Conservation (phyloP, 92 coral and sea anemone genomes). For the Scolanthus callimorphus region DNA sequence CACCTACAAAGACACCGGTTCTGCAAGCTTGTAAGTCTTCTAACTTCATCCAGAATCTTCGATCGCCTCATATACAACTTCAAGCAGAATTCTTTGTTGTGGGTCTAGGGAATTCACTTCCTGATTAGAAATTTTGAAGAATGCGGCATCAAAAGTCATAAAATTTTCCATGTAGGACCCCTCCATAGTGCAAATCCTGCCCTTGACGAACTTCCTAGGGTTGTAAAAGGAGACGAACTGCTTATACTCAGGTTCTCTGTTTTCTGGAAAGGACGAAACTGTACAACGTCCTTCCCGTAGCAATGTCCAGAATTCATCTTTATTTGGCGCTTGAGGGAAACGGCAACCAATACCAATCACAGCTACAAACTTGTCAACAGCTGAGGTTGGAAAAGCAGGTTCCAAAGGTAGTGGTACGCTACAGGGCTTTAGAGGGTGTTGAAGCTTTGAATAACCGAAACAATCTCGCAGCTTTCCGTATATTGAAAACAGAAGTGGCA, state of each 20-base stretch:
- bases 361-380: constrained; percentile 17
- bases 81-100: constrained; percentile 66
- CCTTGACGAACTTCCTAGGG: constrained; percentile 49
- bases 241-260: constrained; percentile 40
- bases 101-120: constrained; percentile 81
- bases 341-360: constrained; percentile 64
- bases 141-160: constrained; percentile 49
- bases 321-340: constrained; percentile 55
- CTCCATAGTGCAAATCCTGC: constrained; percentile 46
- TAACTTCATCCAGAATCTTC: constrained; percentile 79
- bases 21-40: constrained; percentile 65
- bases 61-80: constrained; percentile 81
- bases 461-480: neutral
- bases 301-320: constrained; percentile 65
- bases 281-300: constrained; percentile 50
- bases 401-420: neutral
- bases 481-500: neutral
- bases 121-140: constrained; percentile 64
- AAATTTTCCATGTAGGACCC: constrained; percentile 73
- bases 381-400: neutral
- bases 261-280: constrained; percentile 38
- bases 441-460: neutral
- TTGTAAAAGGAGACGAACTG: constrained; percentile 38
- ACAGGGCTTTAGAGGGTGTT: neutral
- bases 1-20: constrained; percentile 84